Evolutionary conservation across 2,113 vertebrate genomes (phyloP).

Genomic region (Tricholaema leucomelas): DNA sequence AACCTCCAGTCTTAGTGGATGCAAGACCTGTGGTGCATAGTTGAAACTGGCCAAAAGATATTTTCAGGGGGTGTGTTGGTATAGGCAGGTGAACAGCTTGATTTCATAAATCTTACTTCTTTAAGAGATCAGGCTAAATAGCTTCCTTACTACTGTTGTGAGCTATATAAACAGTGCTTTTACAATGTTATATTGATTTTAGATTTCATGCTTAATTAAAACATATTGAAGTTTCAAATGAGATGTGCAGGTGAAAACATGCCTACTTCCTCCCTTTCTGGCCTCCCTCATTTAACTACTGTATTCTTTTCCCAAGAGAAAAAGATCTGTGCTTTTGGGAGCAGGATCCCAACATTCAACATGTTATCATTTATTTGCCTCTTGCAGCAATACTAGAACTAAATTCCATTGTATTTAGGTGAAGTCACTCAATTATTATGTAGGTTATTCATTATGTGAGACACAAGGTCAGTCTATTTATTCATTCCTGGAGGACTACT

Average conservation of each 20-base stretch:
- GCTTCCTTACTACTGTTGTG: neutral
- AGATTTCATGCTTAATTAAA: neutral
- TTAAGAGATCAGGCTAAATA: neutral
- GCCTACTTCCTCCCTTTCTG: neutral
- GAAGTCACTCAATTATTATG: neutral
- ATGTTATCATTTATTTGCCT: neutral
- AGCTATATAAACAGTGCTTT: neutral
- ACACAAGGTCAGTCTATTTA: neutral
- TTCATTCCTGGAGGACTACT: neutral
- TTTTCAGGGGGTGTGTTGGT: neutral
- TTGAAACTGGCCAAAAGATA: neutral
- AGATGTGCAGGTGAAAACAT: neutral
- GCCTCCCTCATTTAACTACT: neutral
- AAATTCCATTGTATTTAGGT: neutral
- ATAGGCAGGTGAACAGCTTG: neutral
- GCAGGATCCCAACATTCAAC: neutral
- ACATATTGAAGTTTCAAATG: neutral
- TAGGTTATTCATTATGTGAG: neutral
- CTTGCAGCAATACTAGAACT: neutral
- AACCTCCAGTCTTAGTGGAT: neutral
- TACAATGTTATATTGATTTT: neutral
- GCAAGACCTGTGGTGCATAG: neutral
- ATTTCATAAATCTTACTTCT: neutral
- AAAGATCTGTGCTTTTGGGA: neutral
- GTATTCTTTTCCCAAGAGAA: neutral